These are phyloP conservation scores for Gymnogyps californianus DNA, from an alignment of 2,113 vertebrate genomes.

Conservation along the genomic window DNA sequence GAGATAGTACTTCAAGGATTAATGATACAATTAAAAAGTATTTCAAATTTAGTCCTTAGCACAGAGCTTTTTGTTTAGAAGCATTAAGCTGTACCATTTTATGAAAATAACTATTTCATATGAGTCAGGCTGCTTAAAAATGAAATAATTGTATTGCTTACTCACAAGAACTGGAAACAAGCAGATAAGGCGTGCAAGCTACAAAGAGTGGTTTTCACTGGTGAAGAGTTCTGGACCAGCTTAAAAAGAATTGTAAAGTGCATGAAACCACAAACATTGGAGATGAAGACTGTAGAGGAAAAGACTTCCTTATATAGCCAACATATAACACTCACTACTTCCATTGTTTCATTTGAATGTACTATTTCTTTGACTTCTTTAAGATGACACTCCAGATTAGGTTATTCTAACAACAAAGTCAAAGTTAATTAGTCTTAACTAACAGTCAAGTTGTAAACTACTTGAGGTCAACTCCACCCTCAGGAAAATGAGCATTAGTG, in stretches of 20 bases:
- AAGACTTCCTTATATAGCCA: conserved; percentile 1
- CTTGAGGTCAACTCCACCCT: too few relatives aligned
- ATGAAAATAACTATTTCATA: conserved; percentile 2
- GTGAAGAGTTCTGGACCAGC: neutral
- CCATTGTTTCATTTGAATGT: neutral
- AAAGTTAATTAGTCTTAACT: too few relatives aligned
- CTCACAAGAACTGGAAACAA: neutral
- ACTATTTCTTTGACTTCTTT: conserved; percentile 56
- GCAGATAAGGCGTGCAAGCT: neutral
- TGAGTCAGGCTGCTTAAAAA: neutral
- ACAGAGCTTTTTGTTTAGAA: neutral
- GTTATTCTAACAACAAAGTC: too few relatives aligned
- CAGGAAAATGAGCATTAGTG: too few relatives aligned
- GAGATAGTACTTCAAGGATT: neutral
- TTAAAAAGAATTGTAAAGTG: neutral
- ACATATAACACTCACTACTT: neutral
- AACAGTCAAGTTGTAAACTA: too few relatives aligned
- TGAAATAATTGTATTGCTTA: neutral
- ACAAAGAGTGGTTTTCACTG: neutral
- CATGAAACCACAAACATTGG: neutral
- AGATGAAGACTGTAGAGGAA: neutral
- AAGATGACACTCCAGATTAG: conserved; percentile 71
- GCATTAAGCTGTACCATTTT: neutral
- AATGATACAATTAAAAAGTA: conserved; percentile 13
- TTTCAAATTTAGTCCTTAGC: neutral